Conservation (phyloP, 1,140 invertebrate genomes). For the Drosophila subpulchrella region DNA sequence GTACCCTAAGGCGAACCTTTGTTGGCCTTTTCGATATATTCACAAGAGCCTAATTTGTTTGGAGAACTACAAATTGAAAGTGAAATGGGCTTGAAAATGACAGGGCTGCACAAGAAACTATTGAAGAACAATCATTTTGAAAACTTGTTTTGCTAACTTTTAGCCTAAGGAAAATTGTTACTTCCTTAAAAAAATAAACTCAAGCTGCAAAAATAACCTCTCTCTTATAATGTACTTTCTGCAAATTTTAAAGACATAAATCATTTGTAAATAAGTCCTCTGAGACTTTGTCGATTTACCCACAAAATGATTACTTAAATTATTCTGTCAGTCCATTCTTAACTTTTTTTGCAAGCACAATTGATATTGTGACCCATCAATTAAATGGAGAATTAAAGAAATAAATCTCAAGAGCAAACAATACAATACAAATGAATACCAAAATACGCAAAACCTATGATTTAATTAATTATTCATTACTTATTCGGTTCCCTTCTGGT, state of each 20-base stretch:
- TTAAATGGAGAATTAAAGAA: background rate
- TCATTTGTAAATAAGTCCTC: background rate
- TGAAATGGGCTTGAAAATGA: background rate
- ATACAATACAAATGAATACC: background rate
- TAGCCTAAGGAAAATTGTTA: no score
- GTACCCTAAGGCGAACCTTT: slow-evolving; percentile 14
- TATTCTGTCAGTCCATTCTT: background rate
- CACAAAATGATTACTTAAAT: background rate
- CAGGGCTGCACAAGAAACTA: background rate
- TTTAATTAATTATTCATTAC: background rate
- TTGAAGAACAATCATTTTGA: background rate
- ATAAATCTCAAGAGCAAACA: background rate
- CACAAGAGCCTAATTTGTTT: background rate
- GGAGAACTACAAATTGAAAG: slow-evolving; percentile 5
- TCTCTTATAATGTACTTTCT: background rate
- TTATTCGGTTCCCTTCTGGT: background rate
- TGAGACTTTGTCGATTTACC: background rate
- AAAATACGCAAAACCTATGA: no score
- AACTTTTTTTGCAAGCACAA: background rate
- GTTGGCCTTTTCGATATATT: background rate
- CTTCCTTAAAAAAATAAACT: background rate
- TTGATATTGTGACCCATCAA: background rate
- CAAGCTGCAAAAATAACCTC: background rate
- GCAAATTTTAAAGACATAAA: background rate
- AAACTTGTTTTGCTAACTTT: background rate